phyloP scores from a whole-genome alignment of 1,140 invertebrate genomes.

The Melanaphis sacchari region DNA sequence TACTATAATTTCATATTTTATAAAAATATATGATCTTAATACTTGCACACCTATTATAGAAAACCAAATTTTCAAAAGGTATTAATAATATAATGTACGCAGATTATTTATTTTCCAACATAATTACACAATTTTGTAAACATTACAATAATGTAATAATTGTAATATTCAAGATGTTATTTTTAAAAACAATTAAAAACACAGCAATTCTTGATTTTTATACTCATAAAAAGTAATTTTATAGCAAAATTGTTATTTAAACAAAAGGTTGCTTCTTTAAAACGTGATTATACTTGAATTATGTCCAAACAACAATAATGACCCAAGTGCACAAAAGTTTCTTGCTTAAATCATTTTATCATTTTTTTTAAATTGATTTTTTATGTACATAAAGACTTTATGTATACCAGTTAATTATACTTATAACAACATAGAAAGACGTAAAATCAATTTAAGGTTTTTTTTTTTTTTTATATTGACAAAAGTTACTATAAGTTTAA shows the following conservation, averaged over 20 bases:
- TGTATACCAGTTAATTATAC: slow-evolving; percentile 39
- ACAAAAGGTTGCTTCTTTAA: background rate
- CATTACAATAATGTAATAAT: background rate
- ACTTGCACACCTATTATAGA: background rate
- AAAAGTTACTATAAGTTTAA: background rate
- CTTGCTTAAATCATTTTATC: background rate
- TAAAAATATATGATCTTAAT: background rate
- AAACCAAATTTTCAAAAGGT: background rate
- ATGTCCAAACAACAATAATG: slow-evolving; percentile 8
- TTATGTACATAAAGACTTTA: slow-evolving; percentile 34
- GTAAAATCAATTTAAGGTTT: background rate
- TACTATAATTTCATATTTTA: background rate
- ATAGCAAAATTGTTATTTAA: background rate
- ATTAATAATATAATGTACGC: background rate
- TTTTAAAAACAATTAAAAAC: background rate
- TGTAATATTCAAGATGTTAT: background rate
- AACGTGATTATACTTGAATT: slow-evolving; percentile 25
- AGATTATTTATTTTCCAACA: background rate
- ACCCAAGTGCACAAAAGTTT: background rate
- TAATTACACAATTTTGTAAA: background rate
- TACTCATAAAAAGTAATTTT: background rate
- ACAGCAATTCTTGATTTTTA: background rate
- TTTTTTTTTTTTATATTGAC: background rate
- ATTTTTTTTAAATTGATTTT: slow-evolving; percentile 44
- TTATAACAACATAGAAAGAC: slow-evolving; percentile 9